Evolutionary conservation across 2,797 vertebrate genomes (phyloP).

Genomic region (Phalanger gymnotis): DNA sequence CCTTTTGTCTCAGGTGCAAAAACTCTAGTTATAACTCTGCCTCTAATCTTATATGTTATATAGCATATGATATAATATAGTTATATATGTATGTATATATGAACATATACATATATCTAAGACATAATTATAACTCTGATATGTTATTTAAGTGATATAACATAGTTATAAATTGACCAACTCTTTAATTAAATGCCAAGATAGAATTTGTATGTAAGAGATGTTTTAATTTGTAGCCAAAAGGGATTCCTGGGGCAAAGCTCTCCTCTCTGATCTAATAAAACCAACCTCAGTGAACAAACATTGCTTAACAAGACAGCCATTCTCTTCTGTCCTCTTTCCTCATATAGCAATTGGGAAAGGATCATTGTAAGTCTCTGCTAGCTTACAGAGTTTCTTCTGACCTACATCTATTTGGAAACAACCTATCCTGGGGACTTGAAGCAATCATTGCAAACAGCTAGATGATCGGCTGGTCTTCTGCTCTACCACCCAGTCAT

Average conservation of each 20-base stretch:
- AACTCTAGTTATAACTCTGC: background rate
- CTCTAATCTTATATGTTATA: background rate
- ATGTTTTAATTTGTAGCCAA: background rate
- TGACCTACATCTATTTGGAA: background rate
- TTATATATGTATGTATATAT: background rate
- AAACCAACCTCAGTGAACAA: background rate
- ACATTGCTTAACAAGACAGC: background rate
- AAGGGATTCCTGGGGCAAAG: background rate
- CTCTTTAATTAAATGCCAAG: background rate
- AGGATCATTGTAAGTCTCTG: background rate
- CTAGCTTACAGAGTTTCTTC: background rate
- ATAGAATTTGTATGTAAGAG: background rate
- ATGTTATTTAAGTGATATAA: background rate
- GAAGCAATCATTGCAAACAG: background rate
- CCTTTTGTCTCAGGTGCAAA: background rate
- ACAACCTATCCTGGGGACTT: background rate
- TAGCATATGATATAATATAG: background rate
- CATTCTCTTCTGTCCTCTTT: background rate
- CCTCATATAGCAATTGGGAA: background rate
- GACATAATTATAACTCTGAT: background rate
- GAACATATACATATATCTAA: background rate
- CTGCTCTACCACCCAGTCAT: background rate
- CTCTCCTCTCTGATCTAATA: background rate
- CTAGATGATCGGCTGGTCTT: background rate
- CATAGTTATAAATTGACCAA: background rate